Conservation (phyloP, 1,140 invertebrate genomes). For the Lamellibrachia luymesi region DNA sequence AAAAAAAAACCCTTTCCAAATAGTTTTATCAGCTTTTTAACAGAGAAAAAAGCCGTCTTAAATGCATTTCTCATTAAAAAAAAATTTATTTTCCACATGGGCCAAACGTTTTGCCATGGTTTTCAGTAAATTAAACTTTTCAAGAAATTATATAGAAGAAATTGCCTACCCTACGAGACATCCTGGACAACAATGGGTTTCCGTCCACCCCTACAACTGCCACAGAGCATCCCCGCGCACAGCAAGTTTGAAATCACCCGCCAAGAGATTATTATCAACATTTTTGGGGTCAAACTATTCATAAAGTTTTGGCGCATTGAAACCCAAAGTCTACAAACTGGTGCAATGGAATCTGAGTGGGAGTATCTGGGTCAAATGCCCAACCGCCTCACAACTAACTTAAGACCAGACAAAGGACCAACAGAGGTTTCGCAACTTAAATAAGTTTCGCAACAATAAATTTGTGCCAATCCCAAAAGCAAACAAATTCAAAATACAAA, state of each 20-base stretch:
- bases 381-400: not conserved
- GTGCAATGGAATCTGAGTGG: not conserved
- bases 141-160: not conserved
- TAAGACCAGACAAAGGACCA: not conserved
- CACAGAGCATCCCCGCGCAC: not conserved
- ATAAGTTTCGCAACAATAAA: not conserved
- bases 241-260: not conserved
- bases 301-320: not conserved
- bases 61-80: not conserved
- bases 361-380: not conserved
- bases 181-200: not conserved
- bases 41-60: not conserved
- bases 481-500: not conserved
- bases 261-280: not conserved
- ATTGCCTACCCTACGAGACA: not conserved
- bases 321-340: not conserved
- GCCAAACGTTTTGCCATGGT: not conserved
- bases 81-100: not conserved
- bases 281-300: slow-evolving; percentile 2
- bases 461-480: not conserved
- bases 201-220: not conserved
- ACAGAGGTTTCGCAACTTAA: not conserved
- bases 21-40: too few species aligned
- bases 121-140: not conserved
- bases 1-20: too few species aligned